phyloP scores from a whole-genome alignment of 1,140 invertebrate species.

The Drosophila ananassae region DNA sequence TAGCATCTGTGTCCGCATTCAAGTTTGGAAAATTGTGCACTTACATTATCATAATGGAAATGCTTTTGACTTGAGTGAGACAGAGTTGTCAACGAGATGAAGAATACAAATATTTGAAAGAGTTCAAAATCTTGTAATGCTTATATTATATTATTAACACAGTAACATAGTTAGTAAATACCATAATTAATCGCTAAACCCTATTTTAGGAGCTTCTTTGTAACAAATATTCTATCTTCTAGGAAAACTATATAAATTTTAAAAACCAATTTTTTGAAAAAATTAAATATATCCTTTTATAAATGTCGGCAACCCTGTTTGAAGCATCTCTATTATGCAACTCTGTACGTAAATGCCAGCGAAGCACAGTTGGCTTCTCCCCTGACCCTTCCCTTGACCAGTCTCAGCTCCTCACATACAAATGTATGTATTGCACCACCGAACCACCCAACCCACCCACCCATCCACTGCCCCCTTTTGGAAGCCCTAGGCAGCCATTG shows the following conservation, averaged over 20 bases:
- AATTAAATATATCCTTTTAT: no score
- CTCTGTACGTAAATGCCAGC: constrained; percentile 70
- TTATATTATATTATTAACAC: no score
- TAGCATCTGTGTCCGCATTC: constrained; percentile 56
- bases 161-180: no score
- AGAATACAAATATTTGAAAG: neutral
- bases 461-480: neutral
- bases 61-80: constrained; percentile 73
- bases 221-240: no score
- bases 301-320: constrained; percentile 43
- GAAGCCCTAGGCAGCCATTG: constrained; percentile 68
- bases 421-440: constrained; percentile 6
- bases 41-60: constrained; percentile 82
- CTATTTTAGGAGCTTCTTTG: no score
- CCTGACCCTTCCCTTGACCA: neutral
- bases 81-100: constrained; percentile 54
- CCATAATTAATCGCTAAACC: no score
- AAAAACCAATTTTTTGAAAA: no score
- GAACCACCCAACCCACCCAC: neutral
- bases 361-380: constrained; percentile 43
- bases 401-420: neutral
- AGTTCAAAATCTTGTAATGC: no score
- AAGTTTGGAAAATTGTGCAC: constrained; percentile 79
- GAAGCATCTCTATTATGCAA: constrained; percentile 45
- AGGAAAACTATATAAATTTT: no score